Percentiles rank a stretch among this genome's conserved stretches.
phyloP scores from a whole-genome alignment of 2,888 invertebrate species.

The Thumatha senex region DNA sequence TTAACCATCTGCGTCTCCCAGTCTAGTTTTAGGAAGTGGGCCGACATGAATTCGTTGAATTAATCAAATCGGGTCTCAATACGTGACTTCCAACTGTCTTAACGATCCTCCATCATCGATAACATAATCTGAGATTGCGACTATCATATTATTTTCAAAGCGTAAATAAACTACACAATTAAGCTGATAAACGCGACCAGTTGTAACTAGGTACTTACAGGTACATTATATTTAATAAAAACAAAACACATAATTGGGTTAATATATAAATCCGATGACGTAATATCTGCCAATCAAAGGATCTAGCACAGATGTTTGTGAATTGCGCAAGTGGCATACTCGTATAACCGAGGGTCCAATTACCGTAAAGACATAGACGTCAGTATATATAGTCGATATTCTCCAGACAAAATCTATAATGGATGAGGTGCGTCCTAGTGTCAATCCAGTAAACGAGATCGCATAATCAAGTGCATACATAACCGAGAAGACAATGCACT shows the following conservation, averaged over 20 bases:
- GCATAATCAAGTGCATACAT: slow-evolving; percentile 71
- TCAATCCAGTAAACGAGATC: slow-evolving; percentile 77
- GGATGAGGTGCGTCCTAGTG: slow-evolving; percentile 77
- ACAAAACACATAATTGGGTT: slow-evolving; percentile 65
- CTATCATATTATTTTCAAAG: neutral
- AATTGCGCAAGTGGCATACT: slow-evolving; percentile 63
- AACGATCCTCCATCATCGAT: slow-evolving; percentile 20
- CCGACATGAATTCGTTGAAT: slow-evolving; percentile 67
- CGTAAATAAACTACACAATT: slow-evolving; percentile 18
- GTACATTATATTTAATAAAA: slow-evolving; percentile 54
- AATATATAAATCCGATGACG: slow-evolving; percentile 64
- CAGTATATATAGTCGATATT: slow-evolving; percentile 58
- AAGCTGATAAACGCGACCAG: slow-evolving; percentile 21
- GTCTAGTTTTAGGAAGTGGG: slow-evolving; percentile 81
- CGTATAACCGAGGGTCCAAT: slow-evolving; percentile 62
- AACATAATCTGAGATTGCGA: slow-evolving; percentile 10
- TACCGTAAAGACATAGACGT: slow-evolving; percentile 79
- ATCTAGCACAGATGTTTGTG: slow-evolving; percentile 70
- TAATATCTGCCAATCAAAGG: slow-evolving; percentile 70
- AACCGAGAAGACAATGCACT: slow-evolving; percentile 53
- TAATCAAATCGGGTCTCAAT: slow-evolving; percentile 49
- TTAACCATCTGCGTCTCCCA: slow-evolving; percentile 82
- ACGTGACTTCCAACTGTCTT: slow-evolving; percentile 32
- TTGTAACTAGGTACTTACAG: slow-evolving; percentile 15
- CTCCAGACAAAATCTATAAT: slow-evolving; percentile 77